Percentiles rank a stretch among this genome's conserved stretches.
phyloP scores from a whole-genome alignment of 2,797 vertebrate species.

The Sarcophilus harrisii region DNA sequence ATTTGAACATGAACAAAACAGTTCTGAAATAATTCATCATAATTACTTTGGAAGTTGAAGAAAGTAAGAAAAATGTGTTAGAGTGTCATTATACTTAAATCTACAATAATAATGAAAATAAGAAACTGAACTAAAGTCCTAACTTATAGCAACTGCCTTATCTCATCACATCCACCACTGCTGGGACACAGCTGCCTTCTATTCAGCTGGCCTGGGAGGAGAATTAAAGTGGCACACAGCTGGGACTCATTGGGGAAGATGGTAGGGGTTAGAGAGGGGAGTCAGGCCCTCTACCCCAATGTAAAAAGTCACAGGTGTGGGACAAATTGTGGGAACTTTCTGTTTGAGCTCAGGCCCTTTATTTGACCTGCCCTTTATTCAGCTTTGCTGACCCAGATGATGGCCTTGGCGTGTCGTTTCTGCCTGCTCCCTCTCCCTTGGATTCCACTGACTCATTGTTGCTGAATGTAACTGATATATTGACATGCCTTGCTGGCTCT shows the following conservation, averaged over 20 bases:
- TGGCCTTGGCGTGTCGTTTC: not conserved
- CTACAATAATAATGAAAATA: not conserved
- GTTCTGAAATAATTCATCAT: not conserved
- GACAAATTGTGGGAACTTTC: not conserved
- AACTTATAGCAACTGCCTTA: not conserved
- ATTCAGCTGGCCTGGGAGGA: not conserved
- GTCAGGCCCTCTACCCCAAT: not conserved
- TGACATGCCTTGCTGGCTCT: not conserved
- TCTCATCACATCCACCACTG: not conserved
- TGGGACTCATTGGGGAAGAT: not conserved
- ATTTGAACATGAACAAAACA: not conserved
- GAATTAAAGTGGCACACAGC: not conserved
- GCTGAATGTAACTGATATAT: conserved; percentile 4
- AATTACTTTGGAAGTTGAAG: not conserved
- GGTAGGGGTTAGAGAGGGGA: not conserved
- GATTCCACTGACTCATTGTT: conserved; percentile 8
- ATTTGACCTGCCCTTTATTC: conserved; percentile 1
- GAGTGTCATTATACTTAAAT: not conserved
- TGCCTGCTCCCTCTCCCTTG: not conserved
- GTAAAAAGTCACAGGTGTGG: conserved; percentile 7
- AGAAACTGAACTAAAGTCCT: not conserved
- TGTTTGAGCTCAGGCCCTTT: not conserved
- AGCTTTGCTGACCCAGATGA: not conserved
- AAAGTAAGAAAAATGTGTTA: not conserved
- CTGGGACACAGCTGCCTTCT: not conserved